Evolutionary conservation across 2,113 vertebrate species (phyloP).

Genomic region (Daboia siamensis): DNA sequence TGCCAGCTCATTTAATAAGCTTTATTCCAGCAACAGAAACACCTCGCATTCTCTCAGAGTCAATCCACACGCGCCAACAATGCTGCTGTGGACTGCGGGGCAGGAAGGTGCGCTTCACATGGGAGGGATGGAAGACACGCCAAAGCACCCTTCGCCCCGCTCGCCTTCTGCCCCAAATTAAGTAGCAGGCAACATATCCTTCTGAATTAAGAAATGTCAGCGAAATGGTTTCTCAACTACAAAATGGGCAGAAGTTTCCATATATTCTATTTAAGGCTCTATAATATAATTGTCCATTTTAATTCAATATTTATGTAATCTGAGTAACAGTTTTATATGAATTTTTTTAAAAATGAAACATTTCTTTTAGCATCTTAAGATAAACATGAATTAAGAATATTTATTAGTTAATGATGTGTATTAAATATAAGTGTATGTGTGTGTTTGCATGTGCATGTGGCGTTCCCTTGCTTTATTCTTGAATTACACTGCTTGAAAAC

Average conservation of each 20-base stretch:
- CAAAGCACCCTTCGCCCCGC: no score
- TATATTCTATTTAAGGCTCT: constrained; percentile 1
- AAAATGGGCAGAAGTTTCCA: background rate
- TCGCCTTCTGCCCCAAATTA: background rate
- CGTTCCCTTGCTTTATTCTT: background rate
- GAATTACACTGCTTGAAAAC: background rate
- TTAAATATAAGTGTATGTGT: background rate
- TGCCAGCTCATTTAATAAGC: no score
- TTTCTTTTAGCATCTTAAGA: constrained; percentile 6
- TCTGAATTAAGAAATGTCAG: constrained; percentile 7
- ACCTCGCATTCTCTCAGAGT: no score
- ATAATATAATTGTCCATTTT: background rate
- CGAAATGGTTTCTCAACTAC: background rate
- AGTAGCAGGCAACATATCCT: background rate
- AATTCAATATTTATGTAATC: constrained; percentile 17
- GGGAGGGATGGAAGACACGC: no score
- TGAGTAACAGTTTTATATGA: background rate
- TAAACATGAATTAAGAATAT: background rate
- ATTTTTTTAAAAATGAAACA: background rate
- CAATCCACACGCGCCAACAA: no score
- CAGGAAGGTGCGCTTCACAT: no score
- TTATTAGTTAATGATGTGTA: background rate
- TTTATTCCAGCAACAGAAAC: no score
- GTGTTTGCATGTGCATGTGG: background rate
- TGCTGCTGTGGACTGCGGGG: no score